Conservation (phyloP, 2,113 vertebrate genomes). For the Pantherophis guttatus region DNA sequence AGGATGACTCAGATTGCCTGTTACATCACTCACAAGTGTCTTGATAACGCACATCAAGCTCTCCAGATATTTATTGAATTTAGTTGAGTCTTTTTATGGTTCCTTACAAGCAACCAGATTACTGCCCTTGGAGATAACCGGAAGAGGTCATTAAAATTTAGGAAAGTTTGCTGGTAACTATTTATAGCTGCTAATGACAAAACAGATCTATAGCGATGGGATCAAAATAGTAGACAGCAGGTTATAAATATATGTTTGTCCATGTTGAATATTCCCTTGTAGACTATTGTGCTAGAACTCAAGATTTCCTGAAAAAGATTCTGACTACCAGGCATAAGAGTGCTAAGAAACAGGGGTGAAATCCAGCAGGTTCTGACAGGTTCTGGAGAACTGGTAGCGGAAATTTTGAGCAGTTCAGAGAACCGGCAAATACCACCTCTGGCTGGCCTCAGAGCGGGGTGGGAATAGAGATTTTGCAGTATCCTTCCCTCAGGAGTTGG, state of each 20-base stretch:
- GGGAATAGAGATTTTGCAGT: too few species aligned
- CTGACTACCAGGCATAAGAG: too few species aligned
- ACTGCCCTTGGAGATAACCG: not conserved
- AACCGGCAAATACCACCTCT: too few species aligned
- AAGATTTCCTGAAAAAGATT: not conserved
- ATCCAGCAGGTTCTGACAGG: too few species aligned
- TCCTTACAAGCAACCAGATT: not conserved
- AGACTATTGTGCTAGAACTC: not conserved
- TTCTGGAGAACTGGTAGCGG: too few species aligned
- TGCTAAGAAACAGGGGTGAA: not conserved
- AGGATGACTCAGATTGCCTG: too few species aligned
- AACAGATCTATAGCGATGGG: not conserved
- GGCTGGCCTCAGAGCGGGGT: too few species aligned
- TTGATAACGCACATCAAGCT: too few species aligned
- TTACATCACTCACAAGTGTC: too few species aligned
- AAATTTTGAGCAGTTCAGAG: too few species aligned
- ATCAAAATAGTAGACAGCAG: not conserved
- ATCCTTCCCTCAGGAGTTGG: too few species aligned
- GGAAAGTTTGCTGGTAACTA: not conserved
- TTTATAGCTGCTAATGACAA: not conserved
- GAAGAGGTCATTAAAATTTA: fast-evolving
- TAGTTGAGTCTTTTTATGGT: not conserved
- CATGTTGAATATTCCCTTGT: not conserved
- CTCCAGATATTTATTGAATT: too few species aligned
- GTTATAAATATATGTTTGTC: not conserved